These are phyloP conservation scores for Eremophila alpestris DNA, from an alignment of 2,797 vertebrate species.

Conservation along the genomic window DNA sequence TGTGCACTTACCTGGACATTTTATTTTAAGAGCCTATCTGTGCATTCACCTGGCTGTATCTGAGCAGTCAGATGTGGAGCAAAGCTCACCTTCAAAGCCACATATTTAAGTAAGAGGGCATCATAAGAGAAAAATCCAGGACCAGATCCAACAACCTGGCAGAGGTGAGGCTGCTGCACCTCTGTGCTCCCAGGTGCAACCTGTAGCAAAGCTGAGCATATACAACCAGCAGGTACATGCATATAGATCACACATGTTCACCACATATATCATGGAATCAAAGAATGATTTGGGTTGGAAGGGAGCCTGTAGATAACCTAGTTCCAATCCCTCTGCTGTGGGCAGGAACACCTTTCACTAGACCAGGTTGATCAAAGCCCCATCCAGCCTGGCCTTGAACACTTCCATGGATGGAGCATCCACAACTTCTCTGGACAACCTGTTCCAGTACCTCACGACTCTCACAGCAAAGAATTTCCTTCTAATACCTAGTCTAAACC, in stretches of 20 bases:
- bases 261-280: too few species aligned
- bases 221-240: not conserved
- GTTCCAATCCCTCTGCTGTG: too few species aligned
- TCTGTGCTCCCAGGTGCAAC: not conserved
- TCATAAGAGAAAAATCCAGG: not conserved
- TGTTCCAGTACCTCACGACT: not conserved
- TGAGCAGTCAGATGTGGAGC: not conserved
- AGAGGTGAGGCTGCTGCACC: not conserved
- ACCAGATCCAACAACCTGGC: not conserved
- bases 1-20: not conserved
- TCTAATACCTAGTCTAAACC: not conserved
- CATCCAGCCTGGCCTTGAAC: not conserved
- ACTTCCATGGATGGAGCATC: not conserved
- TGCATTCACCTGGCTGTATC: not conserved
- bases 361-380: not conserved
- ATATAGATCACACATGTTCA: too few species aligned
- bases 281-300: not conserved
- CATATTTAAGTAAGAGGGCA: not conserved
- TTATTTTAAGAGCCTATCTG: not conserved
- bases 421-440: not conserved
- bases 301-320: not conserved
- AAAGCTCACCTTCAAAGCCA: not conserved
- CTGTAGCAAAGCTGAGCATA: rapidly evolving
- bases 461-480: not conserved
- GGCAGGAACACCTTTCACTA: not conserved